A percentile compares a stretch with the other conserved stretches of the same genome.
phyloP scores from a whole-genome alignment of 1,140 invertebrate genomes.

The Fopius arisanus region DNA sequence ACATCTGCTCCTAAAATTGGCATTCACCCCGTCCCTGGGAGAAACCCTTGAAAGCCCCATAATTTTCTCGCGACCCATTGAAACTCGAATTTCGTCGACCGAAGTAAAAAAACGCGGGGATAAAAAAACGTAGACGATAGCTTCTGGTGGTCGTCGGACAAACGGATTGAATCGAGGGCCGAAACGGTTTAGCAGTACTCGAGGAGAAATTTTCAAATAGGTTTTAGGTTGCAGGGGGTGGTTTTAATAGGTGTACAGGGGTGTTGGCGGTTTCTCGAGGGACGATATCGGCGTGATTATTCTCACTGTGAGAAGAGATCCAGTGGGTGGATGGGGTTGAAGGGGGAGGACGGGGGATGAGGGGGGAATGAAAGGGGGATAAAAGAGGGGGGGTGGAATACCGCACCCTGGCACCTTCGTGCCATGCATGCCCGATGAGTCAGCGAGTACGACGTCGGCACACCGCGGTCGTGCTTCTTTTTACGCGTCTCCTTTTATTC shows the following conservation, averaged over 20 bases:
- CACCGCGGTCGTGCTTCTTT: conserved; percentile 22
- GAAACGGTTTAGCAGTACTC: conserved; percentile 17
- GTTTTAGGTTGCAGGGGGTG: background rate
- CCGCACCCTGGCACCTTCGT: conserved; percentile 29
- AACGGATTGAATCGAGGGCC: background rate
- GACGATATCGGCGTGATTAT: conserved; percentile 26
- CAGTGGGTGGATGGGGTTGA: background rate
- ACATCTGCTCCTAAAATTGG: background rate
- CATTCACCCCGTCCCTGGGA: background rate
- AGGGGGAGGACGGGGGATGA: background rate
- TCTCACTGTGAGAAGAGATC: conserved; percentile 27
- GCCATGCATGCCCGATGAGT: conserved; percentile 39
- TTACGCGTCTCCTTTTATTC: conserved; percentile 9
- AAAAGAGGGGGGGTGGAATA: background rate
- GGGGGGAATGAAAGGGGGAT: background rate
- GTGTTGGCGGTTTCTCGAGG: background rate
- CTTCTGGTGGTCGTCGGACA: background rate
- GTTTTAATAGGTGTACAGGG: conserved; percentile 1
- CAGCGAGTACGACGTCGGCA: conserved; percentile 36
- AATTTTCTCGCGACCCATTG: conserved; percentile 13
- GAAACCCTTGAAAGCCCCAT: background rate
- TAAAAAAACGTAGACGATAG: too few relatives aligned
- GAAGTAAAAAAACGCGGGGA: background rate
- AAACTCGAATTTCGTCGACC: conserved; percentile 3
- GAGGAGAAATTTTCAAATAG: background rate